Conservation (phyloP, 1,140 invertebrate species). For the Mylabris phalerata region DNA sequence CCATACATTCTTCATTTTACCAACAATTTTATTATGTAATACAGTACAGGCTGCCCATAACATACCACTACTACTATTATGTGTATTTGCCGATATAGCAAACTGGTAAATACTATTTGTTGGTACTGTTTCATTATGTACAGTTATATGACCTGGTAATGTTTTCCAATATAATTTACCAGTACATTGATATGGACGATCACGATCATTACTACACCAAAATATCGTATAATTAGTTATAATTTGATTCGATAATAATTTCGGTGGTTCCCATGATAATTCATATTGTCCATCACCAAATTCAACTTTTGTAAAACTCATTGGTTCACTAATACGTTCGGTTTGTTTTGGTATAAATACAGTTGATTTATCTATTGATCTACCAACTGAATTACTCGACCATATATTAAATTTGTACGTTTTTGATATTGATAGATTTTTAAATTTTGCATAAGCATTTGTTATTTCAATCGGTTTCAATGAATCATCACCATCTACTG, state of each 20-base stretch:
- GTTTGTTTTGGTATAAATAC: conserved; percentile 53
- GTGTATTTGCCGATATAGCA: conserved; percentile 64
- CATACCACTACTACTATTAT: conserved; percentile 62
- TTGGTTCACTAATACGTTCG: conserved; percentile 48
- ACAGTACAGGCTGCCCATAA: conserved; percentile 69
- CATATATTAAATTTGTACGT: conserved; percentile 48
- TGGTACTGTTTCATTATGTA: conserved; percentile 48
- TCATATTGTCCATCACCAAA: conserved; percentile 60
- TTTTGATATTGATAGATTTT: conserved; percentile 40
- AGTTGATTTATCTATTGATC: conserved; percentile 48
- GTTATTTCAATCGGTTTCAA: conserved; percentile 42
- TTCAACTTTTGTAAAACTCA: conserved; percentile 59
- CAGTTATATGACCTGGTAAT: conserved; percentile 42
- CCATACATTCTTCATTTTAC: conserved; percentile 60
- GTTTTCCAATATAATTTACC: conserved; percentile 53
- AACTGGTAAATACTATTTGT: conserved; percentile 53
- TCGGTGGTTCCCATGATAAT: conserved; percentile 59
- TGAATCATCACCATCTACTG: conserved; percentile 40
- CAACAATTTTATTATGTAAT: conserved; percentile 57
- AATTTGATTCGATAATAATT: conserved; percentile 30
- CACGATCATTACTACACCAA: conserved; percentile 58
- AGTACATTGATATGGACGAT: conserved; percentile 54
- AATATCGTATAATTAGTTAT: conserved; percentile 63
- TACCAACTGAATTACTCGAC: conserved; percentile 53
- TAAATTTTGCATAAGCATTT: conserved; percentile 49